Percentiles rank a stretch among this genome's conserved stretches.
These are phyloP conservation scores for Podargus strigoides DNA, from an alignment of 2,797 vertebrate species.

Conservation along the genomic window DNA sequence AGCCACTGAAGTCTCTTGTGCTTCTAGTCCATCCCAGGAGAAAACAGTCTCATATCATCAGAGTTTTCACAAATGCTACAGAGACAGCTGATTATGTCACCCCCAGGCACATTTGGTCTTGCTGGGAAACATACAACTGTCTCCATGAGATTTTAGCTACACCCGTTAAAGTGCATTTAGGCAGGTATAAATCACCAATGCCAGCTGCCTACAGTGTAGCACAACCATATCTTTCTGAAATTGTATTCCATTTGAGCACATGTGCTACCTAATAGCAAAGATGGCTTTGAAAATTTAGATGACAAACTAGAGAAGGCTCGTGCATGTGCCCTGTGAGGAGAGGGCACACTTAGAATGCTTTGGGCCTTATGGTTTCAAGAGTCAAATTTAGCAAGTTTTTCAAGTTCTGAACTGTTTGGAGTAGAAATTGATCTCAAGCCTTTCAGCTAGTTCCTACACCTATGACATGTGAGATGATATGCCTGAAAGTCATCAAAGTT, in stretches of 20 bases:
- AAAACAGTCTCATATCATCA: not conserved
- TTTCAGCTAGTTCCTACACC: not conserved
- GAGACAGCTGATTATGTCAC: not conserved
- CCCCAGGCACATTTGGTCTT: not conserved
- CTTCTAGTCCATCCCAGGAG: not conserved
- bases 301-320: not conserved
- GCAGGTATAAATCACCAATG: not conserved
- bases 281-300: not conserved
- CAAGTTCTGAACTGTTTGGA: not conserved
- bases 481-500: conserved; percentile 4
- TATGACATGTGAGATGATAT: not conserved
- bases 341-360: not conserved
- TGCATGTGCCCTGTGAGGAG: not conserved
- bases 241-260: not conserved
- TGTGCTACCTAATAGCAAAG: not conserved
- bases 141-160: not conserved
- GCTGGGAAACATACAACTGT: not conserved
- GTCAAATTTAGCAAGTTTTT: not conserved
- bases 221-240: not conserved
- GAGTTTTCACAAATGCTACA: not conserved
- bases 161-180: not conserved
- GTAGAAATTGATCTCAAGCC: not conserved
- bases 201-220: not conserved
- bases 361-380: not conserved
- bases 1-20: not conserved